Conservation (phyloP, 2,888 invertebrate species). For the Halictus ligatus region DNA sequence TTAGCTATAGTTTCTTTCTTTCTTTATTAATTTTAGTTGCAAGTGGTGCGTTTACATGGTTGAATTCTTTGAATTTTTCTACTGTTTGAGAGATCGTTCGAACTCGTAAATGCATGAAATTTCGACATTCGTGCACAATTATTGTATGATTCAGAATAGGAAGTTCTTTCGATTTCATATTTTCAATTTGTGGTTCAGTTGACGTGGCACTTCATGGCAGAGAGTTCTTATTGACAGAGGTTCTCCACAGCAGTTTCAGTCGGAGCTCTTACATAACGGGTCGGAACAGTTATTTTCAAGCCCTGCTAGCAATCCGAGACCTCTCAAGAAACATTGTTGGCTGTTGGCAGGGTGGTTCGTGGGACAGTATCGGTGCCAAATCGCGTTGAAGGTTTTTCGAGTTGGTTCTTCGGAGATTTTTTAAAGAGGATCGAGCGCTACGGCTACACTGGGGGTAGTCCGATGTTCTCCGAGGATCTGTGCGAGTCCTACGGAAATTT, state of each 20-base stretch:
- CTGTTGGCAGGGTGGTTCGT: neutral
- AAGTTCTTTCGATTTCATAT: neutral
- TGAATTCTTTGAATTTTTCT: neutral
- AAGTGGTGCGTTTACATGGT: too few species aligned
- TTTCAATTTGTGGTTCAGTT: neutral
- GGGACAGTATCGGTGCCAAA: slow-evolving; percentile 36
- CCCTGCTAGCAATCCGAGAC: neutral
- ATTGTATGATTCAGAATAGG: neutral
- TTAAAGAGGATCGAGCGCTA: neutral
- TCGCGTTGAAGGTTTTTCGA: neutral
- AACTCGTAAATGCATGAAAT: neutral
- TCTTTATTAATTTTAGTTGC: too few species aligned
- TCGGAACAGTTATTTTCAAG: neutral
- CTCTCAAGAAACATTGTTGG: neutral
- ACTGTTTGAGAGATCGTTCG: neutral
- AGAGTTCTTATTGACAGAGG: neutral
- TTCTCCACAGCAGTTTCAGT: neutral
- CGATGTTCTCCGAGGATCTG: neutral
- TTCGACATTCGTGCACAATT: neutral
- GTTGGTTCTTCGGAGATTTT: slow-evolving; percentile 7
- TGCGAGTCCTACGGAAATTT: neutral
- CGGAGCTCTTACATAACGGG: neutral
- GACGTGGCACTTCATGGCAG: neutral
- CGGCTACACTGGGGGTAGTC: neutral
- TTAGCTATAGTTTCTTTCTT: too few species aligned